Conservation (phyloP, 92 coral and sea anemone genomes). For the Epizoanthus rinbou region DNA sequence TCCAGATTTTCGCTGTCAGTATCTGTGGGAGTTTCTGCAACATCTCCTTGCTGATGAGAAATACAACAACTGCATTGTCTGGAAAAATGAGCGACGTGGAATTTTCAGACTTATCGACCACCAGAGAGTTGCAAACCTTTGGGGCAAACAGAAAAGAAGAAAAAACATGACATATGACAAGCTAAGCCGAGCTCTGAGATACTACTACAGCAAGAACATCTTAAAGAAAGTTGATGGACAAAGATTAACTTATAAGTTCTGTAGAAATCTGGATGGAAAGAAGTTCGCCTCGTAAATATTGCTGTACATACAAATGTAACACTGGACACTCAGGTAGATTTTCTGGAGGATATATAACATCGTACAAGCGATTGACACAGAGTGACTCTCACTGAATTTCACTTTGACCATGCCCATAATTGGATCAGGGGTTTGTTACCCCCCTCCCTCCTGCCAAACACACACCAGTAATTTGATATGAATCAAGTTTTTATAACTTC, state of each 20-base stretch:
- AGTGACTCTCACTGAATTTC: too few species aligned
- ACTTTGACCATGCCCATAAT: too few species aligned
- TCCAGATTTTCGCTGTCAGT: constrained; percentile 80
- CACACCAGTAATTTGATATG: too few species aligned
- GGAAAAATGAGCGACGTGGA: constrained; percentile 92
- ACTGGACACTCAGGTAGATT: too few species aligned
- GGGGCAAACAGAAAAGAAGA: constrained; percentile 94
- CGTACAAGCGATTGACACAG: too few species aligned
- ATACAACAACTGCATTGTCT: constrained; percentile 82
- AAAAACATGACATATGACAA: constrained; percentile 98
- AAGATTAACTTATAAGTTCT: constrained; percentile 93
- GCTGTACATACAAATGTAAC: not conserved
- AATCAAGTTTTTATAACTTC: too few species aligned
- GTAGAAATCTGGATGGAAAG: constrained; percentile 79
- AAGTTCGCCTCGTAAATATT: constrained; percentile 65
- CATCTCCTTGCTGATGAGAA: constrained; percentile 68
- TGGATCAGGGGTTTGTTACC: too few species aligned
- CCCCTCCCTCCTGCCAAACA: too few species aligned
- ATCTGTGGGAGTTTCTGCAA: constrained; percentile 95
- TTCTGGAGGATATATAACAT: too few species aligned
- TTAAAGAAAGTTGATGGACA: constrained; percentile 94
- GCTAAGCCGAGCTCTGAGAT: constrained; percentile 93
- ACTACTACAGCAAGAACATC: constrained; percentile 93
- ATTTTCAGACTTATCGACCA: constrained; percentile 91
- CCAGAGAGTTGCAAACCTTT: constrained; percentile 90